These are phyloP conservation scores for Rhinichthys klamathensis DNA, from an alignment of 2,113 vertebrate genomes.

Conservation along the genomic window DNA sequence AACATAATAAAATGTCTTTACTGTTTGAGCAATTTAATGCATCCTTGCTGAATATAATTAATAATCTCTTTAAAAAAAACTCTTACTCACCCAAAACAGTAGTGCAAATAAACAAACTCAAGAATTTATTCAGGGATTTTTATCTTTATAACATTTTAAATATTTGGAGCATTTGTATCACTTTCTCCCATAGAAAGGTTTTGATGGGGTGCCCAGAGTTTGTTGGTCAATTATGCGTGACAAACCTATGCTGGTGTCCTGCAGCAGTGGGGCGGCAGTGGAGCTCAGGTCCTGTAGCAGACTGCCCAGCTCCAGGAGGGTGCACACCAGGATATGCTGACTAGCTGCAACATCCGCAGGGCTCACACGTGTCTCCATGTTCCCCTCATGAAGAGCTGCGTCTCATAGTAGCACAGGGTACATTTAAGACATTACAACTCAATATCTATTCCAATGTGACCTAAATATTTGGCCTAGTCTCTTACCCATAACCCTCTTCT, in stretches of 20 bases:
- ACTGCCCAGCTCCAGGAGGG: slow-evolving; percentile 88
- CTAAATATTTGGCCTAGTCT: slow-evolving; percentile 25
- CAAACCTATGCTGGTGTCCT: slow-evolving; percentile 86
- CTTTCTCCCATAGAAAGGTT: background rate
- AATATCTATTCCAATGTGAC: background rate
- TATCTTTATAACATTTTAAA: background rate
- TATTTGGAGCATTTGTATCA: background rate
- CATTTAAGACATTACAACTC: background rate
- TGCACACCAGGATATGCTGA: slow-evolving; percentile 86
- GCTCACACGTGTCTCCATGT: slow-evolving; percentile 78
- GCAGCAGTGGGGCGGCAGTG: slow-evolving; percentile 83
- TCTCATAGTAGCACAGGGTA: slow-evolving; percentile 70
- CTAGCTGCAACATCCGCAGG: slow-evolving; percentile 75
- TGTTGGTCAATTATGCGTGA: slow-evolving; percentile 1
- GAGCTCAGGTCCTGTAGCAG: slow-evolving; percentile 83
- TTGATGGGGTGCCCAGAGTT: background rate
- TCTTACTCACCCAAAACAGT: background rate
- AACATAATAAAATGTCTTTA: no score
- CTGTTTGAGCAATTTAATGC: no score
- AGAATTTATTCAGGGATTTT: background rate
- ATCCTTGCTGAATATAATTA: no score
- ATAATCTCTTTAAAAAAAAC: no score
- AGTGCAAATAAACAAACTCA: background rate
- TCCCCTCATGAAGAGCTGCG: slow-evolving; percentile 78
- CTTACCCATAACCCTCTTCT: slow-evolving; percentile 87